Evolutionary conservation across 2,797 vertebrate species (phyloP), one percentile per base, ranked within the genome.

Genomic region (Rhynchonycteris naso): DNA sequence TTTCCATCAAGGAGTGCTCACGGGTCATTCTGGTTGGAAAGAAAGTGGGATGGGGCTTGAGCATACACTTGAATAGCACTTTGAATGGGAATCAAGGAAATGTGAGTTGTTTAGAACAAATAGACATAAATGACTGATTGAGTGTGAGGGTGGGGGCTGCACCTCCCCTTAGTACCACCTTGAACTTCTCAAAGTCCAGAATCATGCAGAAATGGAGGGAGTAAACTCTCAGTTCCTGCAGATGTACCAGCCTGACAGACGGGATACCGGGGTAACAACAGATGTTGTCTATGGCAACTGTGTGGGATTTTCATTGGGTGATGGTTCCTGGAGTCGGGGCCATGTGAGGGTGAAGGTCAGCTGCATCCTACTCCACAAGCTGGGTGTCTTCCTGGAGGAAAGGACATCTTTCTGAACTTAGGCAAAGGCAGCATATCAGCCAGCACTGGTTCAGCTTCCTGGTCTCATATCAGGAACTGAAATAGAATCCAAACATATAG

Each of bases 11-110:
- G 35, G 47, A 33, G 8, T 13, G 5, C 47, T 43, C 65, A n/a
- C 26, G 26, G 65, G 47, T 66, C 82, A 69, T 35, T 83, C 28
- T n/a, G 82, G 63, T 16, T 33, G 35, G 72, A 71, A 80, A 75
- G 84, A 71, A 81, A 69, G 63, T 75, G 26, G 71, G 11, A 18
- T 9, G 66, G 65, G 18, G 3, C 4, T 65, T n/a, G 75, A 72
- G 28, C 43, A 28, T 28, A 22, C 19, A 15, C 81, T 26, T 10
- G 18, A 56, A 58, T 1, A 14, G 30, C 47, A 28, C 81, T 93
- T 58, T 15, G 54, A 82, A 1, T 9, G 58, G 58, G 59, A 75
- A 47, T 38, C 26, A 12, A 59, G 88, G 79, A 61, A 30, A 69
- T 11, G 43, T 0, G 56, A 54, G 4, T 33, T n/a, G 7, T 63